A percentile compares a stretch with the other conserved stretches of the same genome.
These are phyloP conservation scores for Mesochorus sp. DNA, from an alignment of 2,888 invertebrate species.

Conservation along the genomic window DNA sequence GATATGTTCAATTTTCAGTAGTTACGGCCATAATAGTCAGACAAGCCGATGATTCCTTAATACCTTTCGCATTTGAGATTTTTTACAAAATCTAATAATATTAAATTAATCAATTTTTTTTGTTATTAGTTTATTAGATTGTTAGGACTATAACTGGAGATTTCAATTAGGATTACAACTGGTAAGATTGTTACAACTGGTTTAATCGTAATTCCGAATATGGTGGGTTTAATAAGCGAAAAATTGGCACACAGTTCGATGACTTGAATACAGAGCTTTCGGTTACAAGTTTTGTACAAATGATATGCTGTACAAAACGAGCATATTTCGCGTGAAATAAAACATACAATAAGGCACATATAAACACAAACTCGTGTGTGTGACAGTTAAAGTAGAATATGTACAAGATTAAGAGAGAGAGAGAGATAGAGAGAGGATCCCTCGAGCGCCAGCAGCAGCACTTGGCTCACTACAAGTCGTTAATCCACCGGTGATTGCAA, in stretches of 20 bases:
- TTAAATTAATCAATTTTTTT: too few species aligned
- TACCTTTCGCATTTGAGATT: too few species aligned
- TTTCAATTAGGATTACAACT: too few species aligned
- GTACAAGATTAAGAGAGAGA: constrained; percentile 46
- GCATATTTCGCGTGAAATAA: constrained; percentile 10
- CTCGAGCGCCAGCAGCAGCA: constrained; percentile 60
- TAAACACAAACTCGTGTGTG: constrained; percentile 2
- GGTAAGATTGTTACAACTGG: too few species aligned
- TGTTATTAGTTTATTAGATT: too few species aligned
- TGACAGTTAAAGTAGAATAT: constrained; percentile 37
- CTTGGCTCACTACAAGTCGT: constrained; percentile 71
- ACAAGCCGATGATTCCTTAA: neutral
- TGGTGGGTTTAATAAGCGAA: constrained; percentile 44
- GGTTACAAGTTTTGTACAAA: constrained; percentile 6
- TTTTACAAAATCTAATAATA: too few species aligned
- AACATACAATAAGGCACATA: constrained; percentile 21
- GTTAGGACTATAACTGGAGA: too few species aligned
- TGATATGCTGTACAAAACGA: neutral
- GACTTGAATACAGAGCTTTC: constrained; percentile 5
- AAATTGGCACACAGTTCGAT: constrained; percentile 44
- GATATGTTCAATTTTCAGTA: constrained; percentile 24
- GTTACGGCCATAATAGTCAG: constrained; percentile 17
- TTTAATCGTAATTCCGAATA: constrained; percentile 13
- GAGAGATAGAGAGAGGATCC: constrained; percentile 38
- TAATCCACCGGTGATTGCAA: constrained; percentile 72